Evolutionary conservation across 2,113 vertebrate genomes (phyloP).

Genomic region (Epinephelus cyanopodus): DNA sequence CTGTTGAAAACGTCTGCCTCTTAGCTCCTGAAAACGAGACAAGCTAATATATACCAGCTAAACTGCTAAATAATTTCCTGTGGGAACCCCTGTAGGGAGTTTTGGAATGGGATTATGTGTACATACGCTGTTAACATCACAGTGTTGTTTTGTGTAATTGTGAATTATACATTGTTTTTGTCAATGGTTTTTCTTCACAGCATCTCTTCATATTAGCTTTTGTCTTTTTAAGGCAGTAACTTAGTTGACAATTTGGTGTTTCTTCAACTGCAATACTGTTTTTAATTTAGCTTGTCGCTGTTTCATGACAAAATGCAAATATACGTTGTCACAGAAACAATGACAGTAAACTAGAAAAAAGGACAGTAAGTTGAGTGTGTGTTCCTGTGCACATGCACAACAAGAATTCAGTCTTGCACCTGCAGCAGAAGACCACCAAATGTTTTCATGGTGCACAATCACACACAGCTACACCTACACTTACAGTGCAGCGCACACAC

Average conservation of each 20-base stretch:
- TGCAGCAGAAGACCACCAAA: conserved; percentile 43
- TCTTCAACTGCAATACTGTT: no score
- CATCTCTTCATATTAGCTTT: neutral
- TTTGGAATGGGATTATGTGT: conserved; percentile 1
- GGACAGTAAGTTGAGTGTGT: neutral
- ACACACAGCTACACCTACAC: conserved; percentile 28
- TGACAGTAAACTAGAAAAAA: neutral
- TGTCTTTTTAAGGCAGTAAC: neutral
- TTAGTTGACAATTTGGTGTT: neutral
- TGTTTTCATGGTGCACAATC: conserved; percentile 29
- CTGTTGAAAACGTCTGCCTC: neutral
- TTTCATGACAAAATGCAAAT: neutral
- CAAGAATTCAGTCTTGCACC: conserved; percentile 12
- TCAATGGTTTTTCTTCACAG: neutral
- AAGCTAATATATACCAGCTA: neutral
- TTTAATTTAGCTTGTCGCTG: no score
- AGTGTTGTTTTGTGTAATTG: no score
- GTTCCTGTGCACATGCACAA: conserved; percentile 18
- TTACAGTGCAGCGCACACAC: neutral
- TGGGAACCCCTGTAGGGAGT: neutral
- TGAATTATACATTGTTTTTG: neutral
- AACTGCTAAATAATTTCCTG: neutral
- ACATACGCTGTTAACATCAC: neutral
- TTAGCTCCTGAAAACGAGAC: neutral
- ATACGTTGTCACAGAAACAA: neutral